phyloP scores from a whole-genome alignment of 2,797 vertebrate species.

The Lagocephalus sceleratus region DNA sequence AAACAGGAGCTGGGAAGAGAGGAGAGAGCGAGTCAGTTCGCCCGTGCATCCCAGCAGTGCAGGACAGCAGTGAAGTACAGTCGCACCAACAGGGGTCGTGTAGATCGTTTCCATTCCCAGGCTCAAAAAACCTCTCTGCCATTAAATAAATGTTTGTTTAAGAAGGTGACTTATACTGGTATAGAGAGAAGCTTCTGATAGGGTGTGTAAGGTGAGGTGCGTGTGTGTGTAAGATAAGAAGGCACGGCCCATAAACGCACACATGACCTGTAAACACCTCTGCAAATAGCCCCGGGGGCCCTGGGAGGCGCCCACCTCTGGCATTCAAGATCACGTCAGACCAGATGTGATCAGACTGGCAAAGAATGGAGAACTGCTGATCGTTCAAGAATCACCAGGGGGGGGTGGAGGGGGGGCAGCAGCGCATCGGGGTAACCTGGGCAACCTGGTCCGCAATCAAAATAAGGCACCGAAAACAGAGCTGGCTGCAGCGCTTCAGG shows the following conservation, averaged over 20 bases:
- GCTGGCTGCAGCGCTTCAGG: too few relatives aligned
- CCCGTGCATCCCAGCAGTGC: too few relatives aligned
- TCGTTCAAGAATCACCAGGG: too few relatives aligned
- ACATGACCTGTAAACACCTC: constrained; percentile 72
- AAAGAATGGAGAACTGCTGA: too few relatives aligned
- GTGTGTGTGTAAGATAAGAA: too few relatives aligned
- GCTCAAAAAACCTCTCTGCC: too few relatives aligned
- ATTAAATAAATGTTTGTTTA: too few relatives aligned
- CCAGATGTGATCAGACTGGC: constrained; percentile 12
- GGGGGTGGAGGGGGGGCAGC: not conserved
- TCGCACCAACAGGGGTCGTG: too few relatives aligned
- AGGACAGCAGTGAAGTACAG: too few relatives aligned
- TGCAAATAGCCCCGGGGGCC: constrained; percentile 67
- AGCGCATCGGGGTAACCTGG: constrained; percentile 50
- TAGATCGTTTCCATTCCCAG: too few relatives aligned
- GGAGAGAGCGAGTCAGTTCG: not conserved
- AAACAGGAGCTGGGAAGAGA: constrained; percentile 82
- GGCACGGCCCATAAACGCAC: constrained; percentile 38
- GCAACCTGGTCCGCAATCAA: constrained; percentile 37
- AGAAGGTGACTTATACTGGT: constrained; percentile 14
- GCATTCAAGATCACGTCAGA: constrained; percentile 26
- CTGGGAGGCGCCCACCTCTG: constrained; percentile 27
- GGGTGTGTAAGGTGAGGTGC: constrained; percentile 9
- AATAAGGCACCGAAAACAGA: constrained; percentile 46
- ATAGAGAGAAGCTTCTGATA: constrained; percentile 7